Percentiles rank a stretch among this genome's conserved stretches.
phyloP scores from a whole-genome alignment of 2,113 vertebrate genomes.

The Daboia siamensis region DNA sequence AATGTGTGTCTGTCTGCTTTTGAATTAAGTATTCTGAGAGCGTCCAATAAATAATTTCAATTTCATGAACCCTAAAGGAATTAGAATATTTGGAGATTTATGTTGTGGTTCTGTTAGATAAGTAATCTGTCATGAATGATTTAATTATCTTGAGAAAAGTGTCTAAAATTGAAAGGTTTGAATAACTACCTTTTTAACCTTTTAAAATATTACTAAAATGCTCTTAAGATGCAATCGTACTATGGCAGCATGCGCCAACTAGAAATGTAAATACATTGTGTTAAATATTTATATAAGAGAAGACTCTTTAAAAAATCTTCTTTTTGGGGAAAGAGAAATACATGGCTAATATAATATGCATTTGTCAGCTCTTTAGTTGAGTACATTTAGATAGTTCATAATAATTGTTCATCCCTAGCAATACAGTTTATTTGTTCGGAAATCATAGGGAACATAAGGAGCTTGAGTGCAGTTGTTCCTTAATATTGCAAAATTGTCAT shows the following conservation, averaged over 20 bases:
- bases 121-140: conserved; percentile 48
- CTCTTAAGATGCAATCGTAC: background rate
- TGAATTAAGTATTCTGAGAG: conserved; percentile 40
- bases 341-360: conserved; percentile 29
- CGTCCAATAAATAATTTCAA: conserved; percentile 54
- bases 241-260: background rate
- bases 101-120: conserved; percentile 38
- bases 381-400: conserved; percentile 14
- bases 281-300: conserved; percentile 23
- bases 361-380: conserved; percentile 38
- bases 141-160: conserved; percentile 52
- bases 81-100: conserved; percentile 57
- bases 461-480: background rate
- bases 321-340: background rate
- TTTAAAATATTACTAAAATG: conserved; percentile 34
- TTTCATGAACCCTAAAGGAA: conserved; percentile 56
- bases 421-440: background rate
- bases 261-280: conserved; percentile 9
- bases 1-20: background rate
- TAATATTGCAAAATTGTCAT: background rate
- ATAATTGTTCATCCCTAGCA: conserved; percentile 14
- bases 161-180: conserved; percentile 43
- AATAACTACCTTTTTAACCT: conserved; percentile 36
- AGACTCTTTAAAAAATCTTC: background rate
- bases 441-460: background rate